A percentile compares a stretch with the other conserved stretches of the same genome.
Conservation (phyloP, 2,888 invertebrate genomes). For the Parapristionchus giblindavisi region DNA sequence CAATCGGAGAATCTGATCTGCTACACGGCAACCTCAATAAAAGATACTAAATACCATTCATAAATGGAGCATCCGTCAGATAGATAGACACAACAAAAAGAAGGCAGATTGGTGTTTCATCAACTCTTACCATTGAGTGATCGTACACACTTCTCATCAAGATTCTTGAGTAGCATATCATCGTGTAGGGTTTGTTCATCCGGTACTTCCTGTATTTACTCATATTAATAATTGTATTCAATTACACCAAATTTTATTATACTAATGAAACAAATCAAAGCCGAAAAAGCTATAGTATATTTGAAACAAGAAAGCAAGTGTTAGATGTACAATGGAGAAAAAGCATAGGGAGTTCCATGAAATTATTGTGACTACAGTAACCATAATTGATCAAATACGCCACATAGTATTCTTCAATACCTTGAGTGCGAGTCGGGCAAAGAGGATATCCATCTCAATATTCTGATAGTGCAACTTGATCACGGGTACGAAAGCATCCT, state of each 20-base stretch:
- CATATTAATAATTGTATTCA: no score
- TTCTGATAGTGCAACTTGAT: constrained; percentile 99
- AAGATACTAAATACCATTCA: no score
- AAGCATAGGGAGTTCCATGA: no score
- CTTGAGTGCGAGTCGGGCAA: constrained; percentile 91
- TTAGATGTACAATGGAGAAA: no score
- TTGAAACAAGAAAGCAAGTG: not conserved
- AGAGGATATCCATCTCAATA: constrained; percentile 95
- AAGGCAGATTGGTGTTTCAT: not conserved
- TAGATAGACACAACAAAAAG: not conserved
- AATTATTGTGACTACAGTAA: no score
- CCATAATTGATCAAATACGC: no score
- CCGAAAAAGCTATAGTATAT: no score
- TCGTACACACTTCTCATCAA: constrained; percentile 94
- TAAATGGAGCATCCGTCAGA: no score
- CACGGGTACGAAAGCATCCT: constrained; percentile 98
- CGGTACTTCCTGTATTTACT: constrained; percentile 74
- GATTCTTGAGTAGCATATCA: constrained; percentile 88
- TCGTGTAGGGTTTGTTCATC: constrained; percentile 88
- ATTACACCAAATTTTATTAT: no score
- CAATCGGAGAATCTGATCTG: constrained; percentile 93
- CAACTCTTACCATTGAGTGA: constrained; percentile 82
- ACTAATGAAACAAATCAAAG: no score
- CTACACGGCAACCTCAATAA: constrained; percentile 85
- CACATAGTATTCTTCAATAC: no score